A percentile compares a stretch with the other conserved stretches of the same genome.
These are phyloP conservation scores for Sturmia bella DNA, from an alignment of 2,888 invertebrate genomes.

Conservation along the genomic window DNA sequence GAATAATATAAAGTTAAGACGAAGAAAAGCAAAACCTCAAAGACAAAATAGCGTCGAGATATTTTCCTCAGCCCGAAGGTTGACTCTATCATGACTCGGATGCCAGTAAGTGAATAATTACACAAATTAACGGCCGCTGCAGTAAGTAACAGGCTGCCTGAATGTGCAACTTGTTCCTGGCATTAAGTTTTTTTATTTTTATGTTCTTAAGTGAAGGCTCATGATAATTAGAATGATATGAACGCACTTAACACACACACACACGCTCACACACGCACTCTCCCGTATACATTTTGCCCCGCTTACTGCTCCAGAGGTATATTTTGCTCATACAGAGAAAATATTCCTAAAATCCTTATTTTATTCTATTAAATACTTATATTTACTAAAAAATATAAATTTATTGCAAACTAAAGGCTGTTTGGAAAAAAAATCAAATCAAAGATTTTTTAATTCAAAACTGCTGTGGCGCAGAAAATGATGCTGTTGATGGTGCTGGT, in stretches of 20 bases:
- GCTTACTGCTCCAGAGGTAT: no score
- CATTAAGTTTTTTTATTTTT: not conserved
- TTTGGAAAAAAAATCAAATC: no score
- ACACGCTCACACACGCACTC: not conserved
- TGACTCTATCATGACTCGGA: constrained; percentile 50
- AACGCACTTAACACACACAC: not conserved
- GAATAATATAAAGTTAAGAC: constrained; percentile 2
- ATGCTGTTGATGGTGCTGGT: no score
- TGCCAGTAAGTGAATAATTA: constrained; percentile 70
- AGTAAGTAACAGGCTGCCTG: constrained; percentile 70
- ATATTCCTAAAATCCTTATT: no score
- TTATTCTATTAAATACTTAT: no score
- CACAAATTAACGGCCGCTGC: constrained; percentile 67
- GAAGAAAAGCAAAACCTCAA: constrained; percentile 24
- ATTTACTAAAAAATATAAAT: no score
- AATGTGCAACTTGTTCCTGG: constrained; percentile 12
- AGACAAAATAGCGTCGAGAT: constrained; percentile 16
- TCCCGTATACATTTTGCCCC: no score
- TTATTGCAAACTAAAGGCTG: no score
- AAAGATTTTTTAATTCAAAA: no score
- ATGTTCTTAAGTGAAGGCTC: constrained; percentile 25
- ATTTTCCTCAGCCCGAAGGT: constrained; percentile 50
- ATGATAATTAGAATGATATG: constrained; percentile 15
- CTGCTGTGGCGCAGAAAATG: no score
- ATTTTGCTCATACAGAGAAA: no score